Percentiles rank a stretch among this genome's conserved stretches.
Conservation (phyloP, 1,140 invertebrate genomes). For the Formica selysi region DNA sequence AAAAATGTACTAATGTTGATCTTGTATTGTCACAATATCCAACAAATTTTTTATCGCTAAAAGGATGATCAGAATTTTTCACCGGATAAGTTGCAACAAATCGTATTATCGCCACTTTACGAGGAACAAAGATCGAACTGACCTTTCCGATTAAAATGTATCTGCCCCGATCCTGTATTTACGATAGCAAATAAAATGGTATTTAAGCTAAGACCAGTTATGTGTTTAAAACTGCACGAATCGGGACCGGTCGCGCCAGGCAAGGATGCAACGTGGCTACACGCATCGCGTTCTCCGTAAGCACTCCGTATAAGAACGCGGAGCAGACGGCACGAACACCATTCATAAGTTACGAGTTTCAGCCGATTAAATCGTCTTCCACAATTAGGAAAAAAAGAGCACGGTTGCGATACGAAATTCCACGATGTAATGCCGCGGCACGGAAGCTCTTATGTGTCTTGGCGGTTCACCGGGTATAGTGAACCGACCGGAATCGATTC, state of each 20-base stretch:
- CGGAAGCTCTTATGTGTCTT: slow-evolving; percentile 56
- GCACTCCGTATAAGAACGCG: slow-evolving; percentile 13
- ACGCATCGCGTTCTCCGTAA: background rate
- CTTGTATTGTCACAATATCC: background rate
- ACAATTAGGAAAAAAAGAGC: slow-evolving; percentile 67
- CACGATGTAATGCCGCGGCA: slow-evolving; percentile 38
- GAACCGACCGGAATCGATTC: slow-evolving; percentile 70
- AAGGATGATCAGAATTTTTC: background rate
- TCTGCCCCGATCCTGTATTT: background rate
- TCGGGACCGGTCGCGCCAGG: background rate
- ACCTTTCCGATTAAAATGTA: slow-evolving; percentile 42
- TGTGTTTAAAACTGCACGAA: slow-evolving; percentile 58
- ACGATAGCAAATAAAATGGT: background rate
- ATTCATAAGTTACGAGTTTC: slow-evolving; percentile 69
- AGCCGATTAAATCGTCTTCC: slow-evolving; percentile 68
- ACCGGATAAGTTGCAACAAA: background rate
- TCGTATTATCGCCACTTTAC: slow-evolving; percentile 2
- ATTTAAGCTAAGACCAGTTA: slow-evolving; percentile 49
- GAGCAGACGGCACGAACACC: slow-evolving; percentile 59
- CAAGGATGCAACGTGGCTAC: background rate
- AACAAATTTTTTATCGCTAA: background rate
- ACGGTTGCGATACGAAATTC: slow-evolving; percentile 41
- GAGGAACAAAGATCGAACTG: background rate
- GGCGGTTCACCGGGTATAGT: slow-evolving; percentile 61
- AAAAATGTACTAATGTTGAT: background rate